Evolutionary conservation across 2,113 vertebrate species (phyloP).

Genomic region (Sander lucioperca): DNA sequence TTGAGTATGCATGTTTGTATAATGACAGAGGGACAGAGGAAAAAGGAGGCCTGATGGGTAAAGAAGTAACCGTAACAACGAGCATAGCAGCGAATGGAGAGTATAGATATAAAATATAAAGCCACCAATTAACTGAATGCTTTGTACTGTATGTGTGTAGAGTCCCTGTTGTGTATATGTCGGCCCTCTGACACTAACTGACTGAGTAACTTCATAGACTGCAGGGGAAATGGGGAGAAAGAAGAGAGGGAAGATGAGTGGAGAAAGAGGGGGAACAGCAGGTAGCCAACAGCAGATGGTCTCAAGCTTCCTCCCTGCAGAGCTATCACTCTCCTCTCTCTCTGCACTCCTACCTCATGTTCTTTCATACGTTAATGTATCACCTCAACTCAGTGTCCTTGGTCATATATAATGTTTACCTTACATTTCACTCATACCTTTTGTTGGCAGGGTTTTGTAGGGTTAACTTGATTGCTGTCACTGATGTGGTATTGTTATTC

Average conservation of each 20-base stretch:
- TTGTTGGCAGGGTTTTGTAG: slow-evolving; percentile 15
- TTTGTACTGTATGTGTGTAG: slow-evolving; percentile 26
- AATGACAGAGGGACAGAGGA: slow-evolving; percentile 6
- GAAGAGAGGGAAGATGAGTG: slow-evolving; percentile 62
- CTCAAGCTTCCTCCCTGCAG: slow-evolving; percentile 76
- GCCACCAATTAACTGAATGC: slow-evolving; percentile 36
- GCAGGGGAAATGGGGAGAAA: slow-evolving; percentile 52
- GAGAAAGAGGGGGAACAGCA: slow-evolving; percentile 69
- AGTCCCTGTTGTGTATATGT: slow-evolving; percentile 36
- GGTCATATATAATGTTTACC: slow-evolving; percentile 56
- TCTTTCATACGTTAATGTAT: slow-evolving; percentile 66
- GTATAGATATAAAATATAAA: slow-evolving; percentile 35
- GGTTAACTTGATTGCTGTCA: slow-evolving; percentile 16
- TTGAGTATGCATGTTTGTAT: slow-evolving; percentile 50
- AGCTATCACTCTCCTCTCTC: slow-evolving; percentile 73
- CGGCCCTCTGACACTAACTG: slow-evolving; percentile 58
- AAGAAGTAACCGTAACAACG: slow-evolving; percentile 18
- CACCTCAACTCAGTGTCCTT: slow-evolving; percentile 65
- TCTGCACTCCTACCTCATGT: slow-evolving; percentile 56
- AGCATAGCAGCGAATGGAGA: background rate
- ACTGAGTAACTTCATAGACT: slow-evolving; percentile 66
- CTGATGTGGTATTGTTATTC: background rate
- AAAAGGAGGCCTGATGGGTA: background rate
- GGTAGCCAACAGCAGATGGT: slow-evolving; percentile 81
- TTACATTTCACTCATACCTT: slow-evolving; percentile 31